A percentile compares a stretch with the other conserved stretches of the same genome.
Conservation (phyloP, 2,797 vertebrate species). For the Sebastiscus albofasciatus region DNA sequence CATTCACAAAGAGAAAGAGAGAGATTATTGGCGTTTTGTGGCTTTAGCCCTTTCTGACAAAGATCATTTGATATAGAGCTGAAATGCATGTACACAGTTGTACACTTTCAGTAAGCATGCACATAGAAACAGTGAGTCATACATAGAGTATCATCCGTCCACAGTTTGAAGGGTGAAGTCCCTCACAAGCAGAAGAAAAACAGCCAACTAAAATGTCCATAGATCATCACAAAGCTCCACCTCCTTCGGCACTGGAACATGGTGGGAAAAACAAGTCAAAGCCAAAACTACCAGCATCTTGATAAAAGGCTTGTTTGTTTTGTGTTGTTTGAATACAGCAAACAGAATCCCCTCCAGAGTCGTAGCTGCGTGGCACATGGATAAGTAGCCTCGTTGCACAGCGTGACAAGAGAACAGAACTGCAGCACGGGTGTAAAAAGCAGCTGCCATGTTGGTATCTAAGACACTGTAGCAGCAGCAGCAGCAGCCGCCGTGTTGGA, state of each 20-base stretch:
- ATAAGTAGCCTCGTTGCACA: constrained; percentile 21
- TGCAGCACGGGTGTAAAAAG: constrained; percentile 42
- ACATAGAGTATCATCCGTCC: constrained; percentile 42
- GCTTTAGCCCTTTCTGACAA: constrained; percentile 65
- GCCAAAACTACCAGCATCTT: constrained; percentile 59
- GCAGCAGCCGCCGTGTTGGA: constrained; percentile 46
- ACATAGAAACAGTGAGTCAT: constrained; percentile 71
- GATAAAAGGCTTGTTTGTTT: constrained; percentile 53
- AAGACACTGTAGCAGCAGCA: constrained; percentile 67
- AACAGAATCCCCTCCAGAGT: constrained; percentile 30
- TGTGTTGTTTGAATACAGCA: constrained; percentile 30
- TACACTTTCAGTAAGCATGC: constrained; percentile 81
- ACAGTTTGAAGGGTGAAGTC: constrained; percentile 7
- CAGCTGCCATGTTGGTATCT: constrained; percentile 61
- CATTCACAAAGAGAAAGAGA: constrained; percentile 35
- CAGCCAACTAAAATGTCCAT: constrained; percentile 51
- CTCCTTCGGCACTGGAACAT: constrained; percentile 32
- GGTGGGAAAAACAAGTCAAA: constrained; percentile 38
- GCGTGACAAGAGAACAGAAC: constrained; percentile 12
- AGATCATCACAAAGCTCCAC: constrained; percentile 32
- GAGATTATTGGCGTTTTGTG: constrained; percentile 45
- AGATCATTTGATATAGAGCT: constrained; percentile 39
- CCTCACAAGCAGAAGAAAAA: constrained; percentile 42
- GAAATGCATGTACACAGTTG: constrained; percentile 72
- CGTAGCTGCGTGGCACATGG: constrained; percentile 44